Percentiles rank a stretch among this genome's conserved stretches.
These are phyloP conservation scores for Sebastes flavidus DNA, from an alignment of 2,797 vertebrate genomes.

Conservation along the genomic window DNA sequence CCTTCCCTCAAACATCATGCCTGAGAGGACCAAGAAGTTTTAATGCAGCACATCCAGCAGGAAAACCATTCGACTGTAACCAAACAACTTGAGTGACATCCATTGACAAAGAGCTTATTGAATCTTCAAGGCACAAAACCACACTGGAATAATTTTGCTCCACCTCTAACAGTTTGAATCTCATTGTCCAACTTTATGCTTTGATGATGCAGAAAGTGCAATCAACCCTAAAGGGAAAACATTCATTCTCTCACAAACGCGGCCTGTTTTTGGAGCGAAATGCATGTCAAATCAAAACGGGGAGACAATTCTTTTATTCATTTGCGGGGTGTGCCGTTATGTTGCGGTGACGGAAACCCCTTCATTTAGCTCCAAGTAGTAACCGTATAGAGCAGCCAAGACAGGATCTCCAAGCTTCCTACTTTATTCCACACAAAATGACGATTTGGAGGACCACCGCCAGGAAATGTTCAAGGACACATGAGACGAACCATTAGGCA, in stretches of 20 bases:
- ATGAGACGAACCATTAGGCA: conserved; percentile 50
- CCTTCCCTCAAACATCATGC: neutral
- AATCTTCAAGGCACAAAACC: conserved; percentile 13
- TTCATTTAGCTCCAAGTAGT: conserved; percentile 66
- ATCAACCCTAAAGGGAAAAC: conserved; percentile 17
- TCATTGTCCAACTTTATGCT: conserved; percentile 25
- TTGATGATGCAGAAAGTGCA: conserved; percentile 34
- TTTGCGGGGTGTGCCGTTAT: conserved; percentile 45
- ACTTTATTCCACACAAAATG: conserved; percentile 59
- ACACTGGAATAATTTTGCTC: neutral
- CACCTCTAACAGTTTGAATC: conserved; percentile 23
- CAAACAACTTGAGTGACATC: conserved; percentile 10
- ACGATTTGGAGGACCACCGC: conserved; percentile 49
- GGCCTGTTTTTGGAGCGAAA: conserved; percentile 28
- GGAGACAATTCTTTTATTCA: conserved; percentile 54
- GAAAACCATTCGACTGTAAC: conserved; percentile 3
- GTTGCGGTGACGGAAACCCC: conserved; percentile 64
- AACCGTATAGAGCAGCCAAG: conserved; percentile 54
- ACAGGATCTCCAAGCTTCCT: conserved; percentile 62
- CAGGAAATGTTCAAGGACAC: conserved; percentile 72
- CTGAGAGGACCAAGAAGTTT: neutral
- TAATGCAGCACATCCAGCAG: neutral
- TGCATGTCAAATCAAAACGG: conserved; percentile 35
- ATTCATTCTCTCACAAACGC: neutral
- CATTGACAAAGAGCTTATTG: neutral